Conservation (phyloP, 2,888 invertebrate genomes). For the Helleia helle region DNA sequence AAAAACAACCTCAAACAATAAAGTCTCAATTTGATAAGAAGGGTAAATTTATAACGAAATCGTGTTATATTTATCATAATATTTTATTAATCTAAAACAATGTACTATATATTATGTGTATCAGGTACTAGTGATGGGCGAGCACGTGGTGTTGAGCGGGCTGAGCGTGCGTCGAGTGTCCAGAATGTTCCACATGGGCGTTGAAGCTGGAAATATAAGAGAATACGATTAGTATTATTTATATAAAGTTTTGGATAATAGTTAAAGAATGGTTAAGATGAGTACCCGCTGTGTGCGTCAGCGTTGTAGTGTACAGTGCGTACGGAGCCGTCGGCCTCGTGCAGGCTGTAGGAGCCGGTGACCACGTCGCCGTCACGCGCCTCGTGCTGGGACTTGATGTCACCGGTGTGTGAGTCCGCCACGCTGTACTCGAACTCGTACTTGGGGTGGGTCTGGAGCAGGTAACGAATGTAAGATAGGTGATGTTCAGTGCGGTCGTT, state of each 20-base stretch:
- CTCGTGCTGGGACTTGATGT: constrained; percentile 75
- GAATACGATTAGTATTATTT: not conserved
- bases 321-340: constrained; percentile 74
- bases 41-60: too few species aligned
- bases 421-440: constrained; percentile 69
- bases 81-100: not conserved
- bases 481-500: not conserved
- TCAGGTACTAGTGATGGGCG: constrained; percentile 13
- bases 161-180: constrained; percentile 61
- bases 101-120: not conserved
- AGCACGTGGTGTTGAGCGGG: constrained; percentile 32
- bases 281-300: constrained; percentile 72
- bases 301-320: constrained; percentile 76
- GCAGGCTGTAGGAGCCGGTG: constrained; percentile 76
- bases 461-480: not conserved
- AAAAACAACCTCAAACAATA: too few species aligned
- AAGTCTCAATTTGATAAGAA: too few species aligned
- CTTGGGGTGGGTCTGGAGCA: constrained; percentile 55
- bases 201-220: constrained; percentile 59
- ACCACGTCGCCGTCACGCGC: constrained; percentile 77
- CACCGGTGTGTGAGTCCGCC: constrained; percentile 70
- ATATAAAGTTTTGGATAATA: too few species aligned
- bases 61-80: too few species aligned
- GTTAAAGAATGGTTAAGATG: too few species aligned
- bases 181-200: constrained; percentile 70